Evolutionary conservation across 1,140 invertebrate genomes (phyloP).

Genomic region (Saccostrea glomerata): DNA sequence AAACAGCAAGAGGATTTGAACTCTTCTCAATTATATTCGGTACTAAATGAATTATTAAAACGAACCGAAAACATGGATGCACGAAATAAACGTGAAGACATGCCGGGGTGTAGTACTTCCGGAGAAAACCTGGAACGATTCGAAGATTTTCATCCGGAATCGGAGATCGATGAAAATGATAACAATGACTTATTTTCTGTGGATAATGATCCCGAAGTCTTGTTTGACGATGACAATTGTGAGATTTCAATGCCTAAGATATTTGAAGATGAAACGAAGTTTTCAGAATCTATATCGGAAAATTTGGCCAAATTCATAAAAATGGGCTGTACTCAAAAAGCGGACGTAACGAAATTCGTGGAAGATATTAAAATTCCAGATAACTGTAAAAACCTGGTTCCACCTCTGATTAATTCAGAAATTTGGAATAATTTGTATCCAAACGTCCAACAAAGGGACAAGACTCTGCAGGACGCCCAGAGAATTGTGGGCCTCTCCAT

Average conservation of each 20-base stretch:
- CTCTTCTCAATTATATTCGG: neutral
- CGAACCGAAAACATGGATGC: neutral
- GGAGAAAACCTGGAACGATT: conserved; percentile 5
- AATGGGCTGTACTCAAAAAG: conserved; percentile 32
- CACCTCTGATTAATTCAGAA: too few relatives aligned
- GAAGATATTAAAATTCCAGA: conserved; percentile 25
- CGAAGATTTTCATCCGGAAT: neutral
- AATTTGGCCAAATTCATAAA: conserved; percentile 42
- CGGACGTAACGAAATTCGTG: conserved; percentile 13
- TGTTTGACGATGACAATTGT: neutral
- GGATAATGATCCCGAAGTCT: neutral
- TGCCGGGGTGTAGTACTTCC: neutral
- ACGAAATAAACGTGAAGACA: neutral
- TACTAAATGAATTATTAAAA: conserved; percentile 10
- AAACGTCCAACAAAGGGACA: too few relatives aligned
- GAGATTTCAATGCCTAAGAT: conserved; percentile 7
- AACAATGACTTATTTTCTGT: neutral
- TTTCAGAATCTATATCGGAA: conserved; percentile 24
- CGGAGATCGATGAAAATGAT: conserved; percentile 7
- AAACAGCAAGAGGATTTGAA: neutral
- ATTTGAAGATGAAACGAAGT: conserved; percentile 36
- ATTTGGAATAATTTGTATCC: too few relatives aligned
- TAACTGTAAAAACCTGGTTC: too few relatives aligned
- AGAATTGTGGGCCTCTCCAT: too few relatives aligned
- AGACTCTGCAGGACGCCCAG: too few relatives aligned